Evolutionary conservation across 2,888 invertebrate species (phyloP), one percentile per base, ranked within the genome.

Genomic region (Polylopha cassiicola): DNA sequence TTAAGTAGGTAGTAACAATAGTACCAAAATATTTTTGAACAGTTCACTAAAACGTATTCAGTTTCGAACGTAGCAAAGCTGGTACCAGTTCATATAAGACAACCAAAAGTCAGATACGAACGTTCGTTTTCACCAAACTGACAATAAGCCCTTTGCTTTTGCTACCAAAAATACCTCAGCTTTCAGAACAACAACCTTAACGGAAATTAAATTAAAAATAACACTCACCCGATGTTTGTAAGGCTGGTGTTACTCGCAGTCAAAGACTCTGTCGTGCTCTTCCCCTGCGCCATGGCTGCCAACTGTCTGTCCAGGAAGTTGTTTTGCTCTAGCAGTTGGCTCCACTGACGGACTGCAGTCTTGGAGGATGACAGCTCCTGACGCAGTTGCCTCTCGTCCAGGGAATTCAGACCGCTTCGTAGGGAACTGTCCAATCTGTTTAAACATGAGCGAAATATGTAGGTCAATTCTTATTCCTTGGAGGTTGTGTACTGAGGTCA

Each of bases 241-340:
- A 86, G 74, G 57, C 86, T 86, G 52, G 65, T 77, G 66, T 82
- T 74, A 81, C 88, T 73, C 52, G 86, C 72, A 61, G 75, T 65
- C 37, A 84, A 73, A 28, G 87, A 79, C 64, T 85, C 70, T 48
- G 75, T 52, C 47, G 81, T 66, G 54, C 75, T 66, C 58, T 81
- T 74, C 22, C 81, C 81, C 58, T 82, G 76, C 50, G 81, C 78
- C 62, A 84, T 81, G 47, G 85, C 85, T 1, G 86, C 85, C 28
- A 84, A 58, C 52, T 82, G 80, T 3, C 67, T 68, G 52, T 86
- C 85, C 39, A 84, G 64, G 43, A 85, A 46, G 52, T 73, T 78
- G 59, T 79, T 86, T 62, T 82, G 81, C 51, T 84, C 82, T 47
- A 85, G 57, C 46, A 85, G 58, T 48, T 85, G 84, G 57, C 82